phyloP scores from a whole-genome alignment of 2,113 vertebrate species.

The Gavialis gangeticus region DNA sequence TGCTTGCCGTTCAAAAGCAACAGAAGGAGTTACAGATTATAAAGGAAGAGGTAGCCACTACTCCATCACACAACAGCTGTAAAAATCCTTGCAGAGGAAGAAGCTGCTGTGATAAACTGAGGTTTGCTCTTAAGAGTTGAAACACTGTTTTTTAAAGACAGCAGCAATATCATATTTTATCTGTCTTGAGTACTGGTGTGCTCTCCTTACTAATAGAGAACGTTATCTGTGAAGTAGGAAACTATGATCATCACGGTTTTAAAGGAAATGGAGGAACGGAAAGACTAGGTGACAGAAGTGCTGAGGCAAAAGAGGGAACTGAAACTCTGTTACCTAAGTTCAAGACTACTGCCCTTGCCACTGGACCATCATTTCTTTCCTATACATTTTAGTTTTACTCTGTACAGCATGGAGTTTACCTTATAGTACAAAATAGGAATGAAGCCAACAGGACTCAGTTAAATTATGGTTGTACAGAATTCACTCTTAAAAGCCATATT shows the following conservation, averaged over 20 bases:
- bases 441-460: not conserved
- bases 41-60: not conserved
- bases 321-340: not conserved
- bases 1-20: constrained; percentile 47
- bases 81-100: not conserved
- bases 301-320: not conserved
- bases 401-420: not conserved
- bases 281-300: not conserved
- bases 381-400: not conserved
- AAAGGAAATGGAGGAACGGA: not conserved
- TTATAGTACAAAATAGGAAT: not conserved
- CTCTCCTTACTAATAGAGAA: not conserved
- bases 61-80: not conserved
- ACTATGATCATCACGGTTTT: constrained; percentile 8
- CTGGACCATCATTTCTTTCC: not conserved
- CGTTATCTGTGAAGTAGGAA: not conserved
- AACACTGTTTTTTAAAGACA: not conserved
- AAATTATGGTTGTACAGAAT: not conserved
- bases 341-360: not conserved
- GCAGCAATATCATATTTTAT: not conserved
- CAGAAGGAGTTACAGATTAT: constrained; percentile 38
- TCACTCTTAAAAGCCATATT: not conserved
- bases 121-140: not conserved
- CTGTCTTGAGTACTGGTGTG: not conserved
- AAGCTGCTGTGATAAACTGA: not conserved